Evolutionary conservation across 2,888 invertebrate genomes (phyloP), one percentile per base, ranked within the genome.

Genomic region (Archaeoteleia sp.): DNA sequence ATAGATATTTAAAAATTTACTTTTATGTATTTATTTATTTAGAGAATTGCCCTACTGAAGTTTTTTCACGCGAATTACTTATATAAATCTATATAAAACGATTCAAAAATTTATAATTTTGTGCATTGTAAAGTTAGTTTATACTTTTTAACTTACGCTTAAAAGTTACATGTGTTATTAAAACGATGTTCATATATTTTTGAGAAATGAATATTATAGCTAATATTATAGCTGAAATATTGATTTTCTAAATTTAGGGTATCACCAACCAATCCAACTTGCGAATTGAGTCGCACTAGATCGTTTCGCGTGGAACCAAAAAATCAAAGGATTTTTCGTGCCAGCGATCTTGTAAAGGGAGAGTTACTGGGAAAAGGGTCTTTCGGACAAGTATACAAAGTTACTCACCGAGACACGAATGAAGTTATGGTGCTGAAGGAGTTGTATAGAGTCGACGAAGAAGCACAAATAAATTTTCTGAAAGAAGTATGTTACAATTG

Each of bases 401-500:
- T 96, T 54, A 96, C 95, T 0, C 96, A 97, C 82, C 90, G 93
- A 46, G 92, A 93, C 74, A 96, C 96, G 0, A 92, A 92, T 70
- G 97, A 97, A 86, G 93, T 96, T 35, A 97, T 97, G 96, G 97
- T 97, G 74, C 89, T 97, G 32, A 97, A 97, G 81, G 96, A 97
- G 82, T 88, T 97, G 54, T 94, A 96, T 86, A 88, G 95, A 53
- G 94, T 97, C 13, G 97, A 97, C 81, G 97, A 96, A 81, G 95
- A 95, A 78, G 97, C 97, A 0, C 96, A 97, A 84, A 92, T 93
- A 77, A 96, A 95, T 86, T 97, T 97, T 82, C 88, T 97, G 25
- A 96, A 97, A 86, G 97, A 97, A 90, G 94, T 73, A 75, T 42
- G 46, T 12, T 17, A 25, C n/a, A 7, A 30, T 48, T 20, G 10